Base-by-base conservation (phyloP, 92 coral and sea anemone genomes). In the Parazoanthus darwini region DNA sequence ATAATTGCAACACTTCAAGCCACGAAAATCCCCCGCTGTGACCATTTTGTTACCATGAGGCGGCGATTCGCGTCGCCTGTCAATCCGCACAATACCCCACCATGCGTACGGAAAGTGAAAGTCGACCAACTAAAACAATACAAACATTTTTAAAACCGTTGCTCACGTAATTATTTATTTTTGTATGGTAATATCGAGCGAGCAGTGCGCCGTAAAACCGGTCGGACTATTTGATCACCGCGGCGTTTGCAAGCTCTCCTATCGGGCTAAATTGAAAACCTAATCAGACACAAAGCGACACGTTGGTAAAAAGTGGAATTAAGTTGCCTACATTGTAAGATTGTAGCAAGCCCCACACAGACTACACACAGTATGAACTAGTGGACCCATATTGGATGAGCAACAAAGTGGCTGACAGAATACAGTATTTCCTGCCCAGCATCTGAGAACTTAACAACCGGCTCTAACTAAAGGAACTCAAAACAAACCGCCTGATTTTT, bases 221-320 rank as follows among this genome's bases (percentile, higher is more conserved):
- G 70, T 63, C 70, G n/a, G 70, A 63, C 70, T 63, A 63, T 63
- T 63, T 63, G 50, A 18, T 80, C 72, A 54, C 48, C 18, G 87
- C 78, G 67, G 87, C 51, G 46, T 70, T 82, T 54, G 18, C 59
- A 43, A 65, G 16, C 18, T 70, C 78, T 83, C 87, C 87, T 83
- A 36, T 44, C 65, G 78, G 44, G 87, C 16, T 83, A 43, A n/a
- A 83, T 36, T 37, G 25, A n/a, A 13, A 65, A 25, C 76, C 76
- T 63, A 44, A 68, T 72, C 75, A 25, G 26, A 68, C 59, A 83
- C 78, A 44, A 70, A 83, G 22, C 59, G 59, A 82, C 74, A 83
- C 78, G 78, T 70, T 83, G 78, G 67, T 83, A 71, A 63, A 63
- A 63, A 13, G 70, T 20, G 16, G 6, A 5, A 25, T 63, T 0